A percentile compares a stretch with the other conserved stretches of the same genome.
Conservation (phyloP, 2,797 vertebrate genomes). For the Champsocephalus gunnari region DNA sequence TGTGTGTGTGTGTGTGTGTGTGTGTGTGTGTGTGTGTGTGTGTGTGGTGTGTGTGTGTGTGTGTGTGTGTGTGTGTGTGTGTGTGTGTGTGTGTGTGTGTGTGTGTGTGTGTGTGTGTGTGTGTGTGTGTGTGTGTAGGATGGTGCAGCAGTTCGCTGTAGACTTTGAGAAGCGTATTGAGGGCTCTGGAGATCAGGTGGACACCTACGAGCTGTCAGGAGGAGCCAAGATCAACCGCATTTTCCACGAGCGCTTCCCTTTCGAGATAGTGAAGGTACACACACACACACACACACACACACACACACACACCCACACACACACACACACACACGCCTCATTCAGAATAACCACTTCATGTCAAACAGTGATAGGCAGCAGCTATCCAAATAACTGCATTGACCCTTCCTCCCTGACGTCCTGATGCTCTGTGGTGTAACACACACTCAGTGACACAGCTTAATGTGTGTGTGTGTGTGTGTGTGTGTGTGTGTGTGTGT, state of each 20-base stretch:
- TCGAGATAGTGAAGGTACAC: slow-evolving; percentile 94
- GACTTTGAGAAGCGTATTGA: slow-evolving; percentile 98
- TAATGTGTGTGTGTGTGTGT: background rate
- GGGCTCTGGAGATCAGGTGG: slow-evolving; percentile 96
- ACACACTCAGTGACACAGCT: no score
- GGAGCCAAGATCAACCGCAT: slow-evolving; percentile 96
- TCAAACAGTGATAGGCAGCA: no score
- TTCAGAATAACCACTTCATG: background rate
- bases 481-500: slow-evolving; percentile 4
- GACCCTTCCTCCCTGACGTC: no score
- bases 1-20: no score
- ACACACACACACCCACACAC: no score
- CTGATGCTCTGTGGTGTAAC: background rate
- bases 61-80: background rate
- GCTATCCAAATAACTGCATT: no score
- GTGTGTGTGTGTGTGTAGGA: slow-evolving; percentile 81
- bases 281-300: slow-evolving; percentile 11
- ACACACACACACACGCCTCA: no score
- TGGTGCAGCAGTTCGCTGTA: slow-evolving; percentile 97
- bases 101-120: slow-evolving; percentile 11
- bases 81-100: background rate
- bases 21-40: no score
- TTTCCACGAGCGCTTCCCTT: slow-evolving; percentile 96
- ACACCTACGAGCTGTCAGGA: slow-evolving; percentile 95
- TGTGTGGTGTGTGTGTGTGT: no score